Evolutionary conservation across 2,888 invertebrate genomes (phyloP), one percentile per base, ranked within the genome.

Genomic region (Buathra laborator): DNA sequence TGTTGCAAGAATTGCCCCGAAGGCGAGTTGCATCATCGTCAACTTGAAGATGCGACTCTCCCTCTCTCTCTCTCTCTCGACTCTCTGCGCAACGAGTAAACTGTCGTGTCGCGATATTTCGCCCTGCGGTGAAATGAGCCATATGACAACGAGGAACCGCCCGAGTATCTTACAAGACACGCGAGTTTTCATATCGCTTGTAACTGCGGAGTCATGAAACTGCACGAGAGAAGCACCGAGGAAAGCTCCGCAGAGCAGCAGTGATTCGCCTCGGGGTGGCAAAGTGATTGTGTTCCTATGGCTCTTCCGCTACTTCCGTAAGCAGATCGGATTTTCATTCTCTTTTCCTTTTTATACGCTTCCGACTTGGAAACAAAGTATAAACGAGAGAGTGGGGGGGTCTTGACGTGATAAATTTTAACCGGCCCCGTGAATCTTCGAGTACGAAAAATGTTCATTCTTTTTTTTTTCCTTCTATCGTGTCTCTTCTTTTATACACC

Each of bases 11-110:
- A 37, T n/a, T 32, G 29, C 62, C n/a, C 51, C 37, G 37, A 14
- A 37, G 62, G 62, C n/a, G 37, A 29, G 32, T 62, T 62, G 62
- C 62, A 62, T 62, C 62, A 32, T 62, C 62, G 19, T 56, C 56
- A 56, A 24, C 19, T 37, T 12, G 56, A 19, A 56, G 56, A 56
- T 56, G 19, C 56, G 56, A 19, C 56, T 24, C 19, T 24, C 24
- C 2, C 24, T 2, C 24, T 24, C 24, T 1, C 24, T 24, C 24
- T 24, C 24, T n/a, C 53, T 53, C 37, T 37, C 37, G 37, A 70
- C 46, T 70, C 12, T 29, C n/a, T 29, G 59, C 78, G 68, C 78
- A 67, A 78, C 68, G 59, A 56, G 32, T 78, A 78, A 78, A 78
- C 70, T 56, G 72, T 56, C 56, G 29, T 70, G 70, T 78, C 67